Base-by-base conservation (phyloP, 2,113 vertebrate genomes). In the Nothocercus nigrocapillus region DNA sequence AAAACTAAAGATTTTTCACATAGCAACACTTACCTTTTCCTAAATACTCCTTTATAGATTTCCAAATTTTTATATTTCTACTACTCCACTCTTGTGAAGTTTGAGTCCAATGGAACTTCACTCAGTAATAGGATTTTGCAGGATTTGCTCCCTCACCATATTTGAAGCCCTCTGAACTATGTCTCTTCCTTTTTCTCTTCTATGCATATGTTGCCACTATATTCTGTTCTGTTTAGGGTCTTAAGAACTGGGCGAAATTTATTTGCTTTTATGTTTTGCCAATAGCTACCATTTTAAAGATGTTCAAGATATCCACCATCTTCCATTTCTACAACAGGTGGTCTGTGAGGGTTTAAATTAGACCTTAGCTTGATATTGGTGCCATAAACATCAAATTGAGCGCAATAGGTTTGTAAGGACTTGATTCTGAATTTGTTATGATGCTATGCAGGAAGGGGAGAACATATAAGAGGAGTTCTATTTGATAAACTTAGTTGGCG, bases 161-260 rank as follows among this genome's bases (percentile, higher is more conserved):
- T 63, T 75, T 82, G 15, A 32, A 83, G 7, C 6, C 5, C 7
- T 86, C 16, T 75, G 73, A 79, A 61, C 49, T 44, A 12, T 76
- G 17, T 2, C 13, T 54, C 2, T 49, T 56, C 53, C 36, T 74
- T 44, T 3, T 70, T 69, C 18, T 30, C 54, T 75, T 86, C 20
- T 73, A 1, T 27, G 30, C 28, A 24, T 40, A 38, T 7, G 3
- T 13, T 81, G 38, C 8, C 18, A 17, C 1, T 27, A 66, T 40
- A 7, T 86, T 86, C 32, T 70, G 11, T 56, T 80, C 53, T 30
- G 11, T 34, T 20, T 32, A 61, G 32, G 13, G 13, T 72, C 17
- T 84, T 2, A 0, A n/a, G n/a, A 47, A 53, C 8, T 12, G 16
- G 17, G 5, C 36, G 21, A 63, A 82, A 6, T 4, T 67, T 32